Base-by-base conservation (phyloP, 2,113 vertebrate genomes). In the Aythya baeri region DNA sequence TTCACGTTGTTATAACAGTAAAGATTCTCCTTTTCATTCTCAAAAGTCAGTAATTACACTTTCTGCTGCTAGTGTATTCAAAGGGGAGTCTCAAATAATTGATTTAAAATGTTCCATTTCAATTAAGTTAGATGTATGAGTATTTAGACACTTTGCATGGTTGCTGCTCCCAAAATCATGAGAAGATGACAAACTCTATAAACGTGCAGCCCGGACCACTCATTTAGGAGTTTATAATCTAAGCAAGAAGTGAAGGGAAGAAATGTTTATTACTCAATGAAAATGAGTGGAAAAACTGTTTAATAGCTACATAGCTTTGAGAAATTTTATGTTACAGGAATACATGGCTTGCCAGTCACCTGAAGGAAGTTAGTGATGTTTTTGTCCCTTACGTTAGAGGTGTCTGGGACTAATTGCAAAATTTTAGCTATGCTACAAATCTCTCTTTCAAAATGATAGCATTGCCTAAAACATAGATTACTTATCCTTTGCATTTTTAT, bases 91-190 rank as follows among this genome's bases (percentile, higher is more conserved):
- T 43, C 9, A 67, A 55, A 11, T 62, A 54, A 62, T 46, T 54
- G 9, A 32, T 38, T 77, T 0, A 0, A 50, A 58, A 52, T 25
- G 54, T 5, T 62, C 8, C 4, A 8, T 54, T 59, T 41, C 78
- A 55, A 13, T 22, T n/a, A 55, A 81, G 23, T 31, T 62, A 61
- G 31, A 29, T 34, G 21, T 16, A 5, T 7, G 7, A 54, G 5
- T 59, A 16, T 54, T 62, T 49, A 21, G 23, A 17, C 17, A 62
- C 25, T 89, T 72, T 65, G 17, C 2, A 3, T 89, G 52, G 27
- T 16, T 78, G 15, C 43, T 72, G 23, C 38, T 76, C 7, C 54
- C 22, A 65, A 78, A 83, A 23, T 46, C 17, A 26, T 9, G 27
- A 68, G 27, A 83, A 59, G 84, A 85, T 20, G 13, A 2, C 15